phyloP scores from a whole-genome alignment of 2,797 vertebrate genomes.

The Tenualosa ilisha region DNA sequence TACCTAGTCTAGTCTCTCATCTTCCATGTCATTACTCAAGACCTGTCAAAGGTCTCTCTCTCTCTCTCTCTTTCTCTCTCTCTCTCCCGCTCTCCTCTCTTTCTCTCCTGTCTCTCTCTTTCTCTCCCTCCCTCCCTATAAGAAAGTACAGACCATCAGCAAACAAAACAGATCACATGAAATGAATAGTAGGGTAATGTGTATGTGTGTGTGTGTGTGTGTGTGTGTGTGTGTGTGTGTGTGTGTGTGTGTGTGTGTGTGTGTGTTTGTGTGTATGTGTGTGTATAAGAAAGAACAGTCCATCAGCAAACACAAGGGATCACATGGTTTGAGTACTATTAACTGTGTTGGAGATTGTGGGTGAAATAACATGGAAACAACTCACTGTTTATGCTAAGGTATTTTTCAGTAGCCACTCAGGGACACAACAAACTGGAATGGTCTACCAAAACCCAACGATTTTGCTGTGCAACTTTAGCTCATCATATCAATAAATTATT shows the following conservation, averaged over 20 bases:
- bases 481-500: no score
- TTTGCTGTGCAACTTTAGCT: no score
- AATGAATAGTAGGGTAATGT: no score
- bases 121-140: not conserved
- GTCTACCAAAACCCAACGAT: no score
- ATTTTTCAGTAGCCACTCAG: no score
- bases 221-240: no score
- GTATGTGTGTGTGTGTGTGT: no score
- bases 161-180: not conserved
- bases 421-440: no score
- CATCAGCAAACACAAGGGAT: not conserved
- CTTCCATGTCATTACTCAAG: not conserved
- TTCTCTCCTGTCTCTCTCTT: not conserved
- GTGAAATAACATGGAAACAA: not conserved
- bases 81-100: constrained; percentile 1
- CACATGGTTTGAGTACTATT: not conserved
- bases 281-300: not conserved
- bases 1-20: constrained; percentile 6
- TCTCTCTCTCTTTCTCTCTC: constrained; percentile 14
- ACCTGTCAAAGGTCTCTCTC: not conserved
- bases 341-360: not conserved
- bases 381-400: no score
- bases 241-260: not conserved
- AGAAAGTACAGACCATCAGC: not conserved
- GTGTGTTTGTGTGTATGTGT: no score